phyloP scores from a whole-genome alignment of 2,888 invertebrate species.

The Cephus runcator region DNA sequence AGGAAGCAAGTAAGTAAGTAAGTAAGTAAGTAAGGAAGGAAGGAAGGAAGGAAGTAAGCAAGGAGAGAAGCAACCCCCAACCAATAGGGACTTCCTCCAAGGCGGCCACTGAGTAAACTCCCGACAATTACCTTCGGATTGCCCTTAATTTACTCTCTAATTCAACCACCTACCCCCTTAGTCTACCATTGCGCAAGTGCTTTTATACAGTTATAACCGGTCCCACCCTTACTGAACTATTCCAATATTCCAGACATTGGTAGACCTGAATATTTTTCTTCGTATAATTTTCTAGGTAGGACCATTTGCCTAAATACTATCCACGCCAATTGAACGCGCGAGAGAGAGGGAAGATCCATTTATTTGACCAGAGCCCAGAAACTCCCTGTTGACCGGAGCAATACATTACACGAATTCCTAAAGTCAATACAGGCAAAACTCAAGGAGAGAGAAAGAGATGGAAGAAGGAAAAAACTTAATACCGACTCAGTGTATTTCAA shows the following conservation, averaged over 20 bases:
- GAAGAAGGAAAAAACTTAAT: not conserved
- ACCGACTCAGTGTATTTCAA: not conserved
- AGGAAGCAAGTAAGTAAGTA: not conserved
- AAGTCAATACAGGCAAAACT: not conserved
- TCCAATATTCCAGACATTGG: not conserved
- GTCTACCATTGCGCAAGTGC: not conserved
- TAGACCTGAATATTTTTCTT: not conserved
- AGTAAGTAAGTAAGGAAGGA: not conserved
- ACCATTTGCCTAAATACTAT: not conserved
- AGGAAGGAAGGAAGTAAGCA: not conserved
- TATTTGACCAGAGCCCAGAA: not conserved
- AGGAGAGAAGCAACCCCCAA: not conserved
- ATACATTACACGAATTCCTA: not conserved
- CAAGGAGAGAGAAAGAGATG: not conserved
- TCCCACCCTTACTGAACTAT: not conserved
- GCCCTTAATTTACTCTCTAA: conserved; percentile 27
- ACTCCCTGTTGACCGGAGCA: not conserved
- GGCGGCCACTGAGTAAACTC: conserved; percentile 10
- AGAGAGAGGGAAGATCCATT: not conserved
- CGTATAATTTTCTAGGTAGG: not conserved
- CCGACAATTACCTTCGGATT: conserved; percentile 27
- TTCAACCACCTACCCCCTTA: conserved; percentile 11
- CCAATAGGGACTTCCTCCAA: conserved; percentile 4
- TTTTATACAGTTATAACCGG: not conserved
- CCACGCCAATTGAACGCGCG: not conserved